Base-by-base conservation (phyloP, 92 coral and sea anemone genomes). In the Phymanthus crucifer region DNA sequence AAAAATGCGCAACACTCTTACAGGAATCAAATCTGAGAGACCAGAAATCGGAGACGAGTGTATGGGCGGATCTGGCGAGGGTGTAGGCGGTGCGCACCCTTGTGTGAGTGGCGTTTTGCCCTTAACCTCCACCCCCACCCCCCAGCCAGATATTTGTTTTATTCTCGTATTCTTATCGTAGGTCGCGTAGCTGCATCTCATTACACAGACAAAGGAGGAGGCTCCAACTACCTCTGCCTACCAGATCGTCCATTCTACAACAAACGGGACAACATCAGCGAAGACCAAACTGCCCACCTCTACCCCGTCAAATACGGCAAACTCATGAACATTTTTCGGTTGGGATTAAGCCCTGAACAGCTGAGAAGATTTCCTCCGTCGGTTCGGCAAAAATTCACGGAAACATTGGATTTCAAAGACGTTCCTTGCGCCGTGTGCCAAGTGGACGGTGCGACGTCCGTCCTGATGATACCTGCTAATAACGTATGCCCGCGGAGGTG, bases 381-480 rank as follows among this genome's bases (percentile, higher is more conserved):
- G 32, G 40, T 64, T 40, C 79, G 40, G 16, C 65, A 57, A 56
- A 71, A 14, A 8, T 6, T 46, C 3, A 43, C 54, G 9, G 33
- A 21, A 10, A 17, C 86, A 6, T 27, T 82, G 23, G 78, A 79
- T 72, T 81, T 58, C 34, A 87, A 83, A 54, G 91, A 78, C 67
- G 80, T 87, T 32, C 91, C 91, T 0, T 87, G 91, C 82, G 91
- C 91, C 3, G 83, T 87, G 32, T 87, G 91, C 74, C 73, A 81
- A 50, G 85, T 85, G 5, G 83, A 74, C 43, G 80, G 86, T 8
- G 86, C 86, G 0, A 82, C 86, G 38, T 12, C 86, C 1, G 56
- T 50, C 6, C 36, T 82, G 27, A 82, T 89, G 79, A 74, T 76
- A 19, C 93, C 93, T 3, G 93, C 85, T 4, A 76, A 82, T 10